Base-by-base conservation (phyloP, 2,888 invertebrate genomes). In the Dynastes maya region DNA sequence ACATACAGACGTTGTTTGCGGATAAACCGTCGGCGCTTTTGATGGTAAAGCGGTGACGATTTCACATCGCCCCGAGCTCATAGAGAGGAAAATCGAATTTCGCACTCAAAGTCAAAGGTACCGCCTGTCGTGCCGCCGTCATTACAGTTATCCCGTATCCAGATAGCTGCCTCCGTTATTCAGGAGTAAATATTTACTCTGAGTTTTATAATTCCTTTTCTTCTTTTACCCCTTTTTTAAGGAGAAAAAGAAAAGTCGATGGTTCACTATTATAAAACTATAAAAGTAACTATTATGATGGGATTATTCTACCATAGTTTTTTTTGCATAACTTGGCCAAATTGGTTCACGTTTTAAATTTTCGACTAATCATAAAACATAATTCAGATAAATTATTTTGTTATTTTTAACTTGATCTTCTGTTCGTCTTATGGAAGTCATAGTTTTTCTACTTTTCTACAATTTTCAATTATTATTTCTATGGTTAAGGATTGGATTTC, bases 81-180 rank as follows among this genome's bases (percentile, higher is more conserved):
- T 58, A 72, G 58, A 72, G 72, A 72, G 72, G 72, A 72, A 72
- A 72, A 72, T 72, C 72, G 72, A 72, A 72, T 76, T 68, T 76
- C 76, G 76, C 67, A 68, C 67, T 68, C 76, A 76, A 67, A 76
- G 67, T 76, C 76, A 67, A 76, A 75, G 64, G 75, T 75, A 49
- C 63, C 75, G 75, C 63, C 75, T 45, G 61, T 55, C 71, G 55
- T 58, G 55, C 55, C 58, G 61, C 58, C 61, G 72, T 72, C 72
- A 72, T 72, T 72, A 72, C 40, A 58, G 72, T 37, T 58, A 72
- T 72, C 72, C 72, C 72, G 58, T 72, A 72, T 72, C 72, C 72
- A 72, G 72, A 72, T 72, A 72, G 61, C 58, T 58, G 58, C 72
- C 72, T 55, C 61, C 72, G 61, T 72, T 32, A 72, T 45, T 45